These are phyloP conservation scores for Notiomystis cincta DNA, from an alignment of 2,113 vertebrate species.

Conservation along the genomic window DNA sequence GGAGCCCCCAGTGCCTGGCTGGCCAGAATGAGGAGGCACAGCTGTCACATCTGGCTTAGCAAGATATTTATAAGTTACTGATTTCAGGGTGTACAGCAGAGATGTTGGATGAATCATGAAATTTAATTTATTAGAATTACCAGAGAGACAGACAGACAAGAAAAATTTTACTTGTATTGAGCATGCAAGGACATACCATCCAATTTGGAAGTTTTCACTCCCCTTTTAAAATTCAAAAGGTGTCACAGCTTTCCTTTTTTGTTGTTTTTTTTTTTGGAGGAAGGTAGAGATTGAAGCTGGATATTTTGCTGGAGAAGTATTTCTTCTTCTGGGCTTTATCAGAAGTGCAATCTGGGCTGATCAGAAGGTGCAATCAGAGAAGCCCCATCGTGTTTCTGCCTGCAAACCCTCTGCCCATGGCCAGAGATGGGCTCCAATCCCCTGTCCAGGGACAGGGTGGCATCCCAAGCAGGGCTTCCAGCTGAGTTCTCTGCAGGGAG, in stretches of 20 bases:
- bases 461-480: not conserved
- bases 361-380: not conserved
- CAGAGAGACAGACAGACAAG: not conserved
- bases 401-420: not conserved
- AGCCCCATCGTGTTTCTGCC: not conserved
- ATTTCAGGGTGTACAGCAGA: not conserved
- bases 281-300: not conserved
- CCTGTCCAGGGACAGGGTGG: not conserved
- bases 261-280: no score
- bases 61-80: rapidly evolving
- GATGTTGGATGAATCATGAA: not conserved
- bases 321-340: not conserved
- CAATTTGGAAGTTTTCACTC: not conserved
- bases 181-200: not conserved
- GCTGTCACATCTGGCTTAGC: not conserved
- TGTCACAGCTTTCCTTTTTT: not conserved
- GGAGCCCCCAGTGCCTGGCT: not conserved
- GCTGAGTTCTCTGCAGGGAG: not conserved
- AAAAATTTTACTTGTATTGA: not conserved
- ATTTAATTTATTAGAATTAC: not conserved
- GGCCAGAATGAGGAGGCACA: not conserved
- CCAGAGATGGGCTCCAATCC: rapidly evolving
- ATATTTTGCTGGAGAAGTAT: not conserved
- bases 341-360: no score
- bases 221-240: not conserved